phyloP scores from a whole-genome alignment of 2,888 invertebrate genomes.

The Netelia virgata region DNA sequence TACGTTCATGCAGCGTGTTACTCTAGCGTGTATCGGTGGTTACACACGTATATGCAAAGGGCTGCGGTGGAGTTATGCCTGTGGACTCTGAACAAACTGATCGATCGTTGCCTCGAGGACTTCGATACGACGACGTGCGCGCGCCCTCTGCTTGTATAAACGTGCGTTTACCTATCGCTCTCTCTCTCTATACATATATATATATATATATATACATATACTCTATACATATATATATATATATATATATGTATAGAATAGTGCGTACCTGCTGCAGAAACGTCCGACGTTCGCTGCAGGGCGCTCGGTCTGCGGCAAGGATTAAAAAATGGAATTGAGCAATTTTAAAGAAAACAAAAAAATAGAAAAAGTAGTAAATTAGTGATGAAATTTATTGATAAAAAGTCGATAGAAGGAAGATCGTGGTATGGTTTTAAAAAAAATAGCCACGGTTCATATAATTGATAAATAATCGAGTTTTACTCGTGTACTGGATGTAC shows the following conservation, averaged over 20 bases:
- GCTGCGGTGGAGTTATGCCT: slow-evolving; percentile 62
- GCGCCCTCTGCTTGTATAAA: slow-evolving; percentile 52
- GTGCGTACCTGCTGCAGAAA: slow-evolving; percentile 61
- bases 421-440: not conserved
- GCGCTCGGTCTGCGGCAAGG: not conserved
- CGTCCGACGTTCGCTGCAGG: slow-evolving; percentile 38
- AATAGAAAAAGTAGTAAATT: not conserved
- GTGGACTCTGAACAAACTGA: slow-evolving; percentile 69
- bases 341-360: slow-evolving; percentile 5
- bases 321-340: not conserved
- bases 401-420: not conserved
- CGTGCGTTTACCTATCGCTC: slow-evolving; percentile 10
- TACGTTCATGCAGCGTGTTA: slow-evolving; percentile 19
- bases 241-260: not conserved
- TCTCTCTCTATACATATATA: not conserved
- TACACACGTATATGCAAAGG: slow-evolving; percentile 32
- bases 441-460: slow-evolving; percentile 1
- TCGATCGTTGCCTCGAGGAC: slow-evolving; percentile 68
- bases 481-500: slow-evolving; percentile 45
- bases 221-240: too few species aligned
- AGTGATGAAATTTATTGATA: slow-evolving; percentile 1
- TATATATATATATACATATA: not conserved
- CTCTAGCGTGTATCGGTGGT: slow-evolving; percentile 29
- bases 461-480: slow-evolving; percentile 38
- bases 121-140: slow-evolving; percentile 64